phyloP scores from a whole-genome alignment of 2,797 vertebrate genomes.

The Clarias fuscus region DNA sequence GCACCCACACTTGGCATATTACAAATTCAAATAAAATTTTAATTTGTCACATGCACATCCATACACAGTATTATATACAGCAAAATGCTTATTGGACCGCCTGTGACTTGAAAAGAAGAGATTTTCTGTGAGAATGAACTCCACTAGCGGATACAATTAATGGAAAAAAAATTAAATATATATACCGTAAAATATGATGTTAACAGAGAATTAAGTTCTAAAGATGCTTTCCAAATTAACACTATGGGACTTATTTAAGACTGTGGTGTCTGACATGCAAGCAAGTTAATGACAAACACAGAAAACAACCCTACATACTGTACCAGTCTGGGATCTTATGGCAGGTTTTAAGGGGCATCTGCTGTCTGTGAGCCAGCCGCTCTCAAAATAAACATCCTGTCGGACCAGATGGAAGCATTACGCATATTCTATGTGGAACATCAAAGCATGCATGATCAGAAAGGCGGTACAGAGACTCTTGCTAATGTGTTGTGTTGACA shows the following conservation, averaged over 20 bases:
- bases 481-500: background rate
- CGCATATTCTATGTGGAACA: background rate
- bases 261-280: background rate
- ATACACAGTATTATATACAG: no score
- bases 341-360: slow-evolving; percentile 33
- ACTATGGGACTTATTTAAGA: background rate
- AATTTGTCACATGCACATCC: no score
- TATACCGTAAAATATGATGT: no score
- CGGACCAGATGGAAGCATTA: slow-evolving; percentile 31
- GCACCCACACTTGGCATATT: background rate
- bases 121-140: no score
- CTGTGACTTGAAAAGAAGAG: no score
- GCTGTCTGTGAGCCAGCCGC: slow-evolving; percentile 24
- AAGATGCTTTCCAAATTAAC: slow-evolving; percentile 3
- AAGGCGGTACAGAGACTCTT: background rate
- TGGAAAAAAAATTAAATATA: no score
- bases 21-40: no score
- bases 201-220: background rate
- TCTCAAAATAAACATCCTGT: slow-evolving; percentile 24
- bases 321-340: slow-evolving; percentile 27
- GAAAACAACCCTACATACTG: background rate
- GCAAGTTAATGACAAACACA: background rate
- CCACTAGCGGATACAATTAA: no score
- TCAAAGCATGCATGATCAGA: background rate
- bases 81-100: no score